Evolutionary conservation across 2,113 vertebrate genomes (phyloP).

Genomic region (Pachypanchax playfairii): DNA sequence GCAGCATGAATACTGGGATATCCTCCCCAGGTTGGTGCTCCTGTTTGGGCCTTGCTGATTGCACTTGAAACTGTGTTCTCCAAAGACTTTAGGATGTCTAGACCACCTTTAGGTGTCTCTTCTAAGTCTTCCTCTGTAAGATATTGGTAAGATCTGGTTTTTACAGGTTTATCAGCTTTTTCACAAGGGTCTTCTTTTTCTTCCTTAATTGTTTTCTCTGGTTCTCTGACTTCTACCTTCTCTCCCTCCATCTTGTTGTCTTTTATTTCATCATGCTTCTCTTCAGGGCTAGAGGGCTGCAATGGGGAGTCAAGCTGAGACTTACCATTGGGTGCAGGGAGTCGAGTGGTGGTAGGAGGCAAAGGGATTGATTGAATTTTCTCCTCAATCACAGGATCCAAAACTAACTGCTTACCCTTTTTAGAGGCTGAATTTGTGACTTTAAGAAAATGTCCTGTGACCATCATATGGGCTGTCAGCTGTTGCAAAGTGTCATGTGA

Average conservation of each 20-base stretch:
- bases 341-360: constrained; percentile 91
- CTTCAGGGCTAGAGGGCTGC: constrained; percentile 77
- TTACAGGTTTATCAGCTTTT: constrained; percentile 85
- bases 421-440: constrained; percentile 98
- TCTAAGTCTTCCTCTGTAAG: constrained; percentile 96
- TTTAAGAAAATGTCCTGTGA: constrained; percentile 97
- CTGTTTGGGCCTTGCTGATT: constrained; percentile 98
- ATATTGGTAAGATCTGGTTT: constrained; percentile 89
- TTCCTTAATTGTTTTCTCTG: constrained; percentile 91
- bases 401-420: constrained; percentile 95
- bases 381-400: constrained; percentile 93
- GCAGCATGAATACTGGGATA: constrained; percentile 99
- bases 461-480: constrained; percentile 99
- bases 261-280: constrained; percentile 83
- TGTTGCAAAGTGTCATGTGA: constrained; percentile 98
- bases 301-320: constrained; percentile 86
- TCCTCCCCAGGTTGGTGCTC: constrained; percentile 96
- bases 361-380: constrained; percentile 98
- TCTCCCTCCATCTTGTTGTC: constrained; percentile 77
- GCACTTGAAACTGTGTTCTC: constrained; percentile 97
- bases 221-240: constrained; percentile 56
- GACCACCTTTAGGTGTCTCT: constrained; percentile 90
- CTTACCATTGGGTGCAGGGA: constrained; percentile 85
- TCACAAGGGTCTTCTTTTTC: constrained; percentile 88
- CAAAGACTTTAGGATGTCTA: constrained; percentile 96